Percentiles rank a stretch among this genome's conserved stretches.
These are phyloP conservation scores for Artemia franciscana DNA, from an alignment of 1,140 invertebrate species.

Conservation along the genomic window DNA sequence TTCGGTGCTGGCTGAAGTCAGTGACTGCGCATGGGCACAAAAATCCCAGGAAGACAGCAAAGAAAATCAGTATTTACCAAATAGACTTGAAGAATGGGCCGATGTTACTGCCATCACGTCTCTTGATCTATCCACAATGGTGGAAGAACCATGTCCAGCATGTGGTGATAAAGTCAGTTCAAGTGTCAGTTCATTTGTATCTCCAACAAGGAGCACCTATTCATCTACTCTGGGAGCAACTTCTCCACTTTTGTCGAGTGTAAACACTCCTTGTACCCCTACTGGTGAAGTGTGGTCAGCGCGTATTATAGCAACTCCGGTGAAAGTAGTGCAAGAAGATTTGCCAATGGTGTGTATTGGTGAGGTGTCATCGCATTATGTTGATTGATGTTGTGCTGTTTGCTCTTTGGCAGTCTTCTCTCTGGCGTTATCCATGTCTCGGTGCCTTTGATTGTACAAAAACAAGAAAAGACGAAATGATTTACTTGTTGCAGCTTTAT, in stretches of 20 bases:
- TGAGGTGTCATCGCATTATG: neutral
- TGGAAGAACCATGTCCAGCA: neutral
- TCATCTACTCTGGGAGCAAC: neutral
- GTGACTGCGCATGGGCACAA: neutral
- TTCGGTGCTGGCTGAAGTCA: neutral
- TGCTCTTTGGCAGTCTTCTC: neutral
- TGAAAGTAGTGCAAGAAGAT: neutral
- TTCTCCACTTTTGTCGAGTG: neutral
- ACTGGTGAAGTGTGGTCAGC: neutral
- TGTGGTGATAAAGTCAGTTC: neutral
- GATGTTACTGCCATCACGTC: neutral
- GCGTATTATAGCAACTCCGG: neutral
- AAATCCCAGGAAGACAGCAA: neutral
- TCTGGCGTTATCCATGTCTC: neutral
- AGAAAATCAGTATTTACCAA: neutral
- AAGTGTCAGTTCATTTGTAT: neutral
- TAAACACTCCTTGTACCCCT: neutral
- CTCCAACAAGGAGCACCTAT: neutral
- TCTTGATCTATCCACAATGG: neutral
- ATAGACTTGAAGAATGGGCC: neutral
- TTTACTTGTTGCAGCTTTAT: neutral
- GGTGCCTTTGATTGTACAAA: neutral
- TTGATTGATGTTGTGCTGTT: neutral
- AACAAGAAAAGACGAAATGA: neutral
- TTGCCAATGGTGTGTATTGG: neutral